These are phyloP conservation scores for Pseudorhombus dupliciocellatus DNA, from an alignment of 2,113 vertebrate genomes.

Conservation along the genomic window DNA sequence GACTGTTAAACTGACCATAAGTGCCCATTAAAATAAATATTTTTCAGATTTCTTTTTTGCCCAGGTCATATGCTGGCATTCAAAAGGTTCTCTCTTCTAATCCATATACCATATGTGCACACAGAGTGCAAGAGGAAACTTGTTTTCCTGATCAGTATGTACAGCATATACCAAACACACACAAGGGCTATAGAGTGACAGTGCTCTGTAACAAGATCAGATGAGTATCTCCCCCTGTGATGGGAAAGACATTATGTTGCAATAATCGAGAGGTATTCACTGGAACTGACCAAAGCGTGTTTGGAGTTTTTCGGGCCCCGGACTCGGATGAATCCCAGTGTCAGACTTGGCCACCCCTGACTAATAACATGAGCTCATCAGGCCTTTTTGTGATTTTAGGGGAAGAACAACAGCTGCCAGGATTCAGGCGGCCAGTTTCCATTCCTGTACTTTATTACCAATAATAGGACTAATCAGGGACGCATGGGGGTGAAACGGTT, in stretches of 20 bases:
- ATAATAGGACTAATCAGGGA: slow-evolving; percentile 68
- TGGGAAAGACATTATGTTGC: not conserved
- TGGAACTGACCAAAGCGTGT: slow-evolving; percentile 33
- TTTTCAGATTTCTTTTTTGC: slow-evolving; percentile 31
- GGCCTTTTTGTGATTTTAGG: slow-evolving; percentile 57
- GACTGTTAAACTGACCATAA: slow-evolving; percentile 45
- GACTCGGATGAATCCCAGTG: slow-evolving; percentile 27
- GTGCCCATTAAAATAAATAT: slow-evolving; percentile 70
- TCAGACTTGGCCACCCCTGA: slow-evolving; percentile 51
- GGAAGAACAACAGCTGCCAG: slow-evolving; percentile 63
- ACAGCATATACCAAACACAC: not conserved
- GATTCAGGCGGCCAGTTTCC: slow-evolving; percentile 58
- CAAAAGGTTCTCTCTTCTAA: slow-evolving; percentile 13
- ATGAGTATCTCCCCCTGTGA: slow-evolving; percentile 1
- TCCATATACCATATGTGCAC: not conserved
- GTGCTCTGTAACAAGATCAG: not conserved
- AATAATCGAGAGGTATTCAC: slow-evolving; percentile 11
- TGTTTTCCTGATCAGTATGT: slow-evolving; percentile 12
- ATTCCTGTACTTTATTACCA: slow-evolving; percentile 66
- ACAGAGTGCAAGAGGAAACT: slow-evolving; percentile 4
- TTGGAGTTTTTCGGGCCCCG: slow-evolving; percentile 28
- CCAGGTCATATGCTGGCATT: slow-evolving; percentile 5
- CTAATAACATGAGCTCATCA: slow-evolving; percentile 70
- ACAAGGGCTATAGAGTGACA: slow-evolving; percentile 7
- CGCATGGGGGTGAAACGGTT: slow-evolving; percentile 59